phyloP scores from a whole-genome alignment of 2,113 vertebrate species.

The Jaculus jaculus region DNA sequence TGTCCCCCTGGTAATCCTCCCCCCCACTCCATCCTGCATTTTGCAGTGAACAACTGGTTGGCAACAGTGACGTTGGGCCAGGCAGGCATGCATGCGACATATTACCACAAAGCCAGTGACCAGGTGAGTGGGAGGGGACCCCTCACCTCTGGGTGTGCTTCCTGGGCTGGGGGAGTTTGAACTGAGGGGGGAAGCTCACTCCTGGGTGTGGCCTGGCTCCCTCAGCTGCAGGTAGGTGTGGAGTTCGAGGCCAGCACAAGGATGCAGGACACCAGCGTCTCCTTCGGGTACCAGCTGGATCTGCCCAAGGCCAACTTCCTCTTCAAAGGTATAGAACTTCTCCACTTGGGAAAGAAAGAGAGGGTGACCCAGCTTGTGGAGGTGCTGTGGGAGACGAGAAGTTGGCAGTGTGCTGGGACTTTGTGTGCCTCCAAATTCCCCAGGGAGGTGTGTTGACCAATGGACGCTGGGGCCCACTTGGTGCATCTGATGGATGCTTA shows the following conservation, averaged over 20 bases:
- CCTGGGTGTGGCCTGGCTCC: not conserved
- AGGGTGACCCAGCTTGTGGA: not conserved
- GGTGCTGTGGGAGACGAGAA: no score
- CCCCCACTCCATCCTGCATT: not conserved
- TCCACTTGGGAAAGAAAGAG: rapidly evolving
- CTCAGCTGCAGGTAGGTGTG: conserved; percentile 93
- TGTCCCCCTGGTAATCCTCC: not conserved
- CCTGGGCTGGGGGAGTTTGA: not conserved
- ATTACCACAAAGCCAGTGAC: conserved; percentile 95
- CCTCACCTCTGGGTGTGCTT: rapidly evolving
- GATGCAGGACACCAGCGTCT: conserved; percentile 92
- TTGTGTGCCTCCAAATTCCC: not conserved
- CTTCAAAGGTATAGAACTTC: conserved; percentile 89
- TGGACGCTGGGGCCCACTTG: not conserved
- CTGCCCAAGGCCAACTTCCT: conserved; percentile 93
- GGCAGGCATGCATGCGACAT: conserved; percentile 91
- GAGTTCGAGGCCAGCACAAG: conserved; percentile 93
- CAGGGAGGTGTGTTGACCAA: rapidly evolving
- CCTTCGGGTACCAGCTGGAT: conserved; percentile 93
- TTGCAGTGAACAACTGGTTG: conserved; percentile 90
- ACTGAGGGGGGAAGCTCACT: not conserved
- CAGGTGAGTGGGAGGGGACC: conserved; percentile 84
- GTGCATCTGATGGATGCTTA: no score
- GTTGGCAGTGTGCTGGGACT: rapidly evolving
- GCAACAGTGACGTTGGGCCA: conserved; percentile 91